A percentile compares a stretch with the other conserved stretches of the same genome.
Conservation (phyloP, 2,113 vertebrate species). For the Pangasianodon gigas region DNA sequence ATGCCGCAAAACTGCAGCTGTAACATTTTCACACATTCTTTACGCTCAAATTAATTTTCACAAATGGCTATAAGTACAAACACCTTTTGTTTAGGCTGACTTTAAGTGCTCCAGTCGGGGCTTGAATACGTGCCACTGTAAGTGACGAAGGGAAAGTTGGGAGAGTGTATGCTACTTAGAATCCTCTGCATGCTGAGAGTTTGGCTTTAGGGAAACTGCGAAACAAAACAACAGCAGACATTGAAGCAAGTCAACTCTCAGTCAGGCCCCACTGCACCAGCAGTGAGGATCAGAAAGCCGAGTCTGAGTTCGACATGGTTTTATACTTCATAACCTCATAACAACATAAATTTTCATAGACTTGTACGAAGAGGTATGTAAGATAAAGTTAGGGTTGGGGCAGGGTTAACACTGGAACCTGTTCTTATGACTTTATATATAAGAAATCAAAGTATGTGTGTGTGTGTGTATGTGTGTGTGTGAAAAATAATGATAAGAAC, state of each 20-base stretch:
- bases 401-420: not conserved
- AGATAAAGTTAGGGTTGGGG: not conserved
- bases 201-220: slow-evolving; percentile 13
- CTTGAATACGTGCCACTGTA: not conserved
- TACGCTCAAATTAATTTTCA: not conserved
- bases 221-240: not conserved
- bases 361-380: not conserved
- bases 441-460: not conserved
- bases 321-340: not conserved
- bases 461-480: not conserved
- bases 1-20: not conserved
- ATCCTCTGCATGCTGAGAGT: not conserved
- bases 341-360: not conserved
- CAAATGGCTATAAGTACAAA: not conserved
- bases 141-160: not conserved
- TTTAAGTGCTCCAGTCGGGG: not conserved
- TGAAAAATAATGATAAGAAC: not conserved
- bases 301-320: not conserved
- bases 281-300: not conserved
- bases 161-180: not conserved
- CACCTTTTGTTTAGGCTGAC: slow-evolving; percentile 9
- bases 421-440: not conserved
- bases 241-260: slow-evolving; percentile 16
- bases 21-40: not conserved
- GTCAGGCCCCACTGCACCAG: not conserved